Evolutionary conservation across 2,797 vertebrate genomes (phyloP).

Genomic region (Myotis myotis): DNA sequence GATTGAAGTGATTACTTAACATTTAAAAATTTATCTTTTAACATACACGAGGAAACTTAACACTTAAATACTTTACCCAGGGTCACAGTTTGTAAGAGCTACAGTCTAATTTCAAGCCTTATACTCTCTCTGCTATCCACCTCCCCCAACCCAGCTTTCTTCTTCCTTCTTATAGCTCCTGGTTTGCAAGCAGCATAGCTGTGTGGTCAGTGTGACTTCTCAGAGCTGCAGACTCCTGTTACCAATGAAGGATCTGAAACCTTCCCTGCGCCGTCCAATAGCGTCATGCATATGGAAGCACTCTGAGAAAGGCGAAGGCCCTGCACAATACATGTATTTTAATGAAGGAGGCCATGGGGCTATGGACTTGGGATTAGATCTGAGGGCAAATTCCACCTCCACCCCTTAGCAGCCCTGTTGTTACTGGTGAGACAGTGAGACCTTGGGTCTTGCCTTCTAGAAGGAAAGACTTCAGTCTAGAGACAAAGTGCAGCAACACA

Average conservation of each 20-base stretch:
- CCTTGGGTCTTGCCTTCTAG: no score
- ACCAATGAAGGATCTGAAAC: no score
- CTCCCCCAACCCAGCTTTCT: background rate
- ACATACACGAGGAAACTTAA: background rate
- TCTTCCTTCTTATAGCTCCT: background rate
- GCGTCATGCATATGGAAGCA: background rate
- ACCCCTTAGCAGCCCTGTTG: background rate
- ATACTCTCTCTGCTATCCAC: background rate
- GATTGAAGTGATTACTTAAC: background rate
- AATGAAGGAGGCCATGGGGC: background rate
- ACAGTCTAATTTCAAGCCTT: background rate
- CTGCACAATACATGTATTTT: rapidly evolving
- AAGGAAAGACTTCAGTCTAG: no score
- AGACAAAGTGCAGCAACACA: no score
- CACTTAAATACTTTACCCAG: background rate
- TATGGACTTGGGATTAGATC: background rate
- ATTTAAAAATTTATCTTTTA: background rate
- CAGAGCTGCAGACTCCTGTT: background rate
- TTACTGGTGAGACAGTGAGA: no score
- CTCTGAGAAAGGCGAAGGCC: background rate
- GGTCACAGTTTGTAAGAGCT: background rate
- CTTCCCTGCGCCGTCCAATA: background rate
- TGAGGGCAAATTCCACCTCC: background rate
- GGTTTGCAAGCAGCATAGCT: background rate
- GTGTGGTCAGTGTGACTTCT: background rate